Evolutionary conservation across 2,113 vertebrate genomes (phyloP), one percentile per base, ranked within the genome.

Genomic region (Raja brachyura): DNA sequence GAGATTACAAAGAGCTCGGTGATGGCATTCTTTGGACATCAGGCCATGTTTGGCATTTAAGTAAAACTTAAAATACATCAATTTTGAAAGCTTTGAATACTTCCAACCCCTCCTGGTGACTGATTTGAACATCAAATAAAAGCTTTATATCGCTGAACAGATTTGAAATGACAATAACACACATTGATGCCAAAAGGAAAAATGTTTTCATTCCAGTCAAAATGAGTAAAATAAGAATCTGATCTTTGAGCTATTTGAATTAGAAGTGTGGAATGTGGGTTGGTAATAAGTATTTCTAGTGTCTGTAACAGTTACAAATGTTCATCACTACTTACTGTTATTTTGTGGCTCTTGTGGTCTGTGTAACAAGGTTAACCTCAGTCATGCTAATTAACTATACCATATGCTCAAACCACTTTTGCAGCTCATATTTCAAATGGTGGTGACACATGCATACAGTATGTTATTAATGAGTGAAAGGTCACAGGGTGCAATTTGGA

Each of bases 331-430:
- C 28, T 61, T 90, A 66, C 59, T 90, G 86, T 90, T 68, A 61
- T 90, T 90, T 68, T 90, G 61, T 66, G 86, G 66, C 16, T 68
- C 86, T 90, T 10, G 86, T 90, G 86, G 86, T 68, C 66, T 90
- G 61, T 90, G 86, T 90, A 90, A 90, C n/a, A n/a, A 90, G 86
- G 86, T 90, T 90, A 68, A 70, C 66, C 86, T 68, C 86, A 90
- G 86, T 90, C 61, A 90, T 90, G 86, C 86, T 90, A 70, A 90
- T 90, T 90, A 90, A 68, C 61, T 68, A 39, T 90, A 90, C 86
- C 86, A 68, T 66, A 68, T 90, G 86, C 68, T 54, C 68, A 9
- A 73, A 48, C 90, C 90, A 92, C 68, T 48, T 92, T 74, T 74
- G 90, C 90, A 25, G 68, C 68, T 92, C 68, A 54, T 92, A 92